Base-by-base conservation (phyloP, 1,140 invertebrate genomes). In the Argopecten irradians region DNA sequence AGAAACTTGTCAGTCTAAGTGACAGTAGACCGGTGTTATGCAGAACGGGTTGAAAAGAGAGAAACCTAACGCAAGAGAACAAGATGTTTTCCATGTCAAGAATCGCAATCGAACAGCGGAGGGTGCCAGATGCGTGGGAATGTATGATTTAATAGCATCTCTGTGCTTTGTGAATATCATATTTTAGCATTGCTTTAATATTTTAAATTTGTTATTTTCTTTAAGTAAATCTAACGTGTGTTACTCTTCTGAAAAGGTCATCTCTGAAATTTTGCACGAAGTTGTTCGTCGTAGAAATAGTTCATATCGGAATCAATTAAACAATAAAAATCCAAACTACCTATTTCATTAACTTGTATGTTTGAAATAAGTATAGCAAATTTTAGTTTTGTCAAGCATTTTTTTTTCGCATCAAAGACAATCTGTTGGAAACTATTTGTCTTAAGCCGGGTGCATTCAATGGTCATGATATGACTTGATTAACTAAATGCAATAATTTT, bases 11-110 rank as follows among this genome's bases (percentile, higher is more conserved):
- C n/a, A n/a, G 32, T 39, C 84, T 90, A 85, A 83, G n/a, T 83
- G 87, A 85, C 87, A 88, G 87, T 55, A 46, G 82, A 89, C 43
- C 89, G 87, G 46, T 88, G 33, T 89, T 71, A 88, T 91, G 90
- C 88, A 90, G 87, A 46, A 87, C 87, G 83, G 36, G 46, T 43
- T 85, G 55, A 85, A 82, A 85, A 87, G n/a, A n/a, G n/a, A n/a
- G 84, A 19, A 33, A 34, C 82, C 33, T 2, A 83, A 46, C 84
- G 55, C 13, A 34, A 84, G 36, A 43, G 34, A 88, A 28, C 82
- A 91, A 91, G 55, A 93, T 93, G 92, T 93, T 71, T 71, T 71
- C 91, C 85, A 88, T 87, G 85, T 84, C 85, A 85, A 90, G 82
- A 88, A 84, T 88, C 71, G 82, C 88, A 35, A 82, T 87, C n/a